Percentiles rank a stretch among this genome's conserved stretches.
phyloP scores from a whole-genome alignment of 2,113 vertebrate genomes.

The Dicaeum eximium region DNA sequence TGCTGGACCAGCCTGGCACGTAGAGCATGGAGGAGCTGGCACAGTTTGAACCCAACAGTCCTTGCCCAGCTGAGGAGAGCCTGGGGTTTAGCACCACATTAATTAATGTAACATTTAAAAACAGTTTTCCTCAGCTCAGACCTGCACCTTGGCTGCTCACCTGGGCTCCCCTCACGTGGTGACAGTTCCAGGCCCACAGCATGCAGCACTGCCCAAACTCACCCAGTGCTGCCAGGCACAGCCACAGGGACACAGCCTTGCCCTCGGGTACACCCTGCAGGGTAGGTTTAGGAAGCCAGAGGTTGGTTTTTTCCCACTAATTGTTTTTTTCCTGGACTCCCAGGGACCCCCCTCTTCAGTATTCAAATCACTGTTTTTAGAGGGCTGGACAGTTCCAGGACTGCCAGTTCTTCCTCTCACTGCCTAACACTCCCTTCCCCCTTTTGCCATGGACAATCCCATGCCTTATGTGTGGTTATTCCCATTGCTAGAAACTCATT shows the following conservation, averaged over 20 bases:
- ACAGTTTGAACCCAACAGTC: neutral
- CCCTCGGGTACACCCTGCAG: neutral
- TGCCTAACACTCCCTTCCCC: neutral
- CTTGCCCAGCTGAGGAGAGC: neutral
- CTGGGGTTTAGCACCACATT: rapidly evolving
- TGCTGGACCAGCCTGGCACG: rapidly evolving
- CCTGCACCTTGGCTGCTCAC: neutral
- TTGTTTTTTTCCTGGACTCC: neutral
- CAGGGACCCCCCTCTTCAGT: neutral
- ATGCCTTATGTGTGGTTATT: neutral
- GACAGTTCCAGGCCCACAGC: neutral
- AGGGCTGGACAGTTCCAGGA: neutral
- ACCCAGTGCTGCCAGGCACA: neutral
- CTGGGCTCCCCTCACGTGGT: rapidly evolving
- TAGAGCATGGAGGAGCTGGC: neutral
- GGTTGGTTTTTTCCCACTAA: neutral
- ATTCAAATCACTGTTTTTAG: neutral
- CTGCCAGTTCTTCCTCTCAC: neutral
- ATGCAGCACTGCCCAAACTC: neutral
- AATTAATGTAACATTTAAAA: neutral
- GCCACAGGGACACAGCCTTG: neutral
- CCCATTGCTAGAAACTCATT: neutral
- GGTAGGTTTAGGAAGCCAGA: neutral
- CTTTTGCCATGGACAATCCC: neutral
- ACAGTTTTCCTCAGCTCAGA: neutral